Evolutionary conservation across 2,797 vertebrate genomes (phyloP), one percentile per base, ranked within the genome.

Genomic region (Fringilla coelebs): DNA sequence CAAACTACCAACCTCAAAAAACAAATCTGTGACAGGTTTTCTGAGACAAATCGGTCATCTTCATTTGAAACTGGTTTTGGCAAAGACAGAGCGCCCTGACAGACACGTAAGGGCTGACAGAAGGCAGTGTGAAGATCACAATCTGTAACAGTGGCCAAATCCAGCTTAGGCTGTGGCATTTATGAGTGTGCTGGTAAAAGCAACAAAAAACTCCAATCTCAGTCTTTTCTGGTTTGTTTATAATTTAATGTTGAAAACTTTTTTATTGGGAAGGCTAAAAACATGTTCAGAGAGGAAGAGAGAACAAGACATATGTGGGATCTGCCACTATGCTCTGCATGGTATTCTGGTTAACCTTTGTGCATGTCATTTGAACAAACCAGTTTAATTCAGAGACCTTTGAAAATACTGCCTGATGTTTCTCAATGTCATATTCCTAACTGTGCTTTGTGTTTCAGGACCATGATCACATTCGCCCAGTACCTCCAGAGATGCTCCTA

Each of bases 401-500:
- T 0, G 7, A 8, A 74, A 71, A 22, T 7, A 17, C 1, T 22
- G 40, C 3, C 40, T 21, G 10, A 22, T 0, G 5, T 49, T 90
- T 46, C 40, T 74, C 49, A 52, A 31, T 32, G 65, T 57, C 32
- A 12, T 34, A 22, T 68, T 54, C 32, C 31, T n/a, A 76, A 60
- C 29, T 28, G 13, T 55, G 38, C 49, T 94, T 87, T 94, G 38
- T 82, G 19, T 97, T 97, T 76, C 94, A 98, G 98, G 31, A 1
- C 94, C 28, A 20, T 98, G 93, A 25, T 97, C 54, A 52, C 96
- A 17, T 97, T 98, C 68, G 70, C 98, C 82, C 97, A 98, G 95
- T 95, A 91, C 65, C 97, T 98, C 34, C 97, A 98, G 96, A 90
- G n/a, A 3, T 94, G 95, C 11, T 88, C 98, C 8, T 98, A 83